Evolutionary conservation across 2,113 vertebrate species (phyloP).

Genomic region (Oxyura jamaicensis): DNA sequence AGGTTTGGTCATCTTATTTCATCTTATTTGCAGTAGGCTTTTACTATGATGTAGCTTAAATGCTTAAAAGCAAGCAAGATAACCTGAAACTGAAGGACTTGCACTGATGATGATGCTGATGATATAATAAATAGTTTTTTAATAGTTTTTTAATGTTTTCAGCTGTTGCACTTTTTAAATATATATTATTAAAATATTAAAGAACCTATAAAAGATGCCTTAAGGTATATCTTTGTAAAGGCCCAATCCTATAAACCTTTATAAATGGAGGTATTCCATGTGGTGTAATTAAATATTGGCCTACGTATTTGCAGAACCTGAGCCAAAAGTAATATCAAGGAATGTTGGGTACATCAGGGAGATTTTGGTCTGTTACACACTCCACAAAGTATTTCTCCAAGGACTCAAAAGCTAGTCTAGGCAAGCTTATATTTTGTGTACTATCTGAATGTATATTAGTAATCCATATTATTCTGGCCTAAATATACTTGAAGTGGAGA

Average conservation of each 20-base stretch:
- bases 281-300: background rate
- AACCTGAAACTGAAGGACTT: background rate
- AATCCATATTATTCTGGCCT: background rate
- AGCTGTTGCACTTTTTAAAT: accelerated
- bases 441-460: too few species aligned
- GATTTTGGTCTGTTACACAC: accelerated
- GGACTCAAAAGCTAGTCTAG: background rate
- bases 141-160: background rate
- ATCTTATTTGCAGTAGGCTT: background rate
- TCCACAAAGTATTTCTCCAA: background rate
- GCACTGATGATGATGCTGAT: background rate
- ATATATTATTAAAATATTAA: background rate
- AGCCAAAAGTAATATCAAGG: accelerated
- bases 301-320: accelerated
- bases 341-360: accelerated
- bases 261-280: background rate
- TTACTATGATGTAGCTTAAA: background rate
- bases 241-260: background rate
- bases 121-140: background rate
- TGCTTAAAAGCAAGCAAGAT: background rate
- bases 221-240: background rate
- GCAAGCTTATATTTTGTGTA: background rate
- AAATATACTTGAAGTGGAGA: background rate
- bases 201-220: background rate
- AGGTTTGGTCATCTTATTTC: background rate